phyloP scores from a whole-genome alignment of 37 sponge, comb jelly and placozoan species.

The Chondrilla cf. caribensis region DNA sequence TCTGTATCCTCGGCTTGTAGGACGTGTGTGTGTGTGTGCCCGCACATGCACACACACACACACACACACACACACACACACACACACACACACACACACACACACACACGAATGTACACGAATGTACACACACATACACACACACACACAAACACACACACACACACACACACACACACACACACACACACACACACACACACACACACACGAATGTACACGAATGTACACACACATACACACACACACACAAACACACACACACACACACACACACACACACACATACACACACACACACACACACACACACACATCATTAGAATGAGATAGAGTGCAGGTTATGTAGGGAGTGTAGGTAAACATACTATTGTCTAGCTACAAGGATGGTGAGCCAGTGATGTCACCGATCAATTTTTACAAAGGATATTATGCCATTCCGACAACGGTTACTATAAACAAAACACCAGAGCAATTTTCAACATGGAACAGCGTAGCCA shows the following conservation, averaged over 20 bases:
- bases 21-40: too few relatives aligned
- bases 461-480: too few relatives aligned
- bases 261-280: constrained; percentile 33
- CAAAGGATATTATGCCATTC: too few relatives aligned
- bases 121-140: neutral
- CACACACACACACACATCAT: constrained; percentile 38
- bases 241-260: constrained; percentile 28
- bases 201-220: neutral
- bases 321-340: too few relatives aligned
- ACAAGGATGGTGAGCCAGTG: too few relatives aligned
- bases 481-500: too few relatives aligned
- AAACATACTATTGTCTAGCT: too few relatives aligned
- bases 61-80: neutral
- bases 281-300: constrained; percentile 30
- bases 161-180: neutral
- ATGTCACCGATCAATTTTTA: too few relatives aligned
- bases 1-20: too few relatives aligned
- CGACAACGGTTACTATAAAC: too few relatives aligned
- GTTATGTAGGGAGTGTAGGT: too few relatives aligned
- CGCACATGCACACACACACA: neutral
- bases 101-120: neutral
- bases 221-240: neutral
- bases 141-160: neutral
- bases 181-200: neutral
- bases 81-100: neutral